Evolutionary conservation across 2,888 invertebrate genomes (phyloP), one percentile per base, ranked within the genome.

Genomic region (Netelia melanura): DNA sequence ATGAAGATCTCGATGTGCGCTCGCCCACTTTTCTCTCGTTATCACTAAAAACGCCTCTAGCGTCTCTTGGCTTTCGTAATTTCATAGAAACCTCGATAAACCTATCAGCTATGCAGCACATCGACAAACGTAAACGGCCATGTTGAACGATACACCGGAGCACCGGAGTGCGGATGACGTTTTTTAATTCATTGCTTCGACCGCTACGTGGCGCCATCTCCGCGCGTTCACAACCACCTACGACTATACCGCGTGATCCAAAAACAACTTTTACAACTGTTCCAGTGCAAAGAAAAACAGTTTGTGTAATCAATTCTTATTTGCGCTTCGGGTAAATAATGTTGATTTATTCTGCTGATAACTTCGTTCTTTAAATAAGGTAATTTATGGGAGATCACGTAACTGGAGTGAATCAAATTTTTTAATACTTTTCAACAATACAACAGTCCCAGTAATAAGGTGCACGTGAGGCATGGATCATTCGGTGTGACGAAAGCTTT

Each of bases 151-250:
- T n/a, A 56, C 17, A 17, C 76, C 48, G 77, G 68, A 64, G 61
- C 25, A 9, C 44, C n/a, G 23, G 61, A 72, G 64, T 43, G 79
- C 62, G 80, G 23, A 82, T 89, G 89, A 89, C 89, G 76, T 87
- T 87, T 78, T 44, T 25, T 86, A 86, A 83, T 86, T 84, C 38
- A 0, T 10, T 11, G 8, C 23, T 17, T 25, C 9, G 17, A 54
- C 38, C 83, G 65, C 48, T 21, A 82, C 86, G 78, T 43, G 76
- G 77, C 78, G 54, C 81, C 54, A 21, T 2, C 10, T 58, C 9
- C 58, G 9, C 58, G 2, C 62, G 75, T 52, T 30, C 62, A 52
- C 64, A 61, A 38, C 38, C 72, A 61, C 72, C 72, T 23, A 56
- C 44, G 17, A 38, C 61, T 54, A 52, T 72, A 72, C 58, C 72